These are phyloP conservation scores for Ophion costatus DNA, from an alignment of 2,888 invertebrate species.

Conservation along the genomic window DNA sequence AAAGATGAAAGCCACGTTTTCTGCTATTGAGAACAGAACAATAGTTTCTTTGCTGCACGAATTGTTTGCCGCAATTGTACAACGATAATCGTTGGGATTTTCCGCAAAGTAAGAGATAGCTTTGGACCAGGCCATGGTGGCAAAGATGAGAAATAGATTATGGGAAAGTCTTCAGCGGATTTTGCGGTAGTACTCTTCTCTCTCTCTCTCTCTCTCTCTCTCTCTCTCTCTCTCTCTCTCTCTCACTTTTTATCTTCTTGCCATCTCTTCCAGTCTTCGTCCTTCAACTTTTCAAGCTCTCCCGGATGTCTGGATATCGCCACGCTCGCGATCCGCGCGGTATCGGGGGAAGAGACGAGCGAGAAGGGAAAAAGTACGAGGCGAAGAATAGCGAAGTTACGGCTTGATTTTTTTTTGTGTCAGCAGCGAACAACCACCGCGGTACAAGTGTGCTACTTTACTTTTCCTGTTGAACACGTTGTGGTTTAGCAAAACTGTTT, in stretches of 20 bases:
- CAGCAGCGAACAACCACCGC: conserved; percentile 34
- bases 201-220: background rate
- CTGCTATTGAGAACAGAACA: conserved; percentile 11
- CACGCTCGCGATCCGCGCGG: conserved; percentile 27
- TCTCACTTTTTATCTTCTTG: background rate
- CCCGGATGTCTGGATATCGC: conserved; percentile 37
- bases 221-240: background rate
- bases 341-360: background rate
- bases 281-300: conserved; percentile 56
- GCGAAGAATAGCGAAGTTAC: conserved; percentile 54
- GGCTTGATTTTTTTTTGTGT: conserved; percentile 30
- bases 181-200: conserved; percentile 27
- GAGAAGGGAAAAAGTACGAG: background rate
- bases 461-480: conserved; percentile 53
- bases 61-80: conserved; percentile 5
- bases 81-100: background rate
- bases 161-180: conserved; percentile 41
- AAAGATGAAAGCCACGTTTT: too few species aligned
- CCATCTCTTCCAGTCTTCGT: conserved; percentile 9
- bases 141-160: conserved; percentile 42
- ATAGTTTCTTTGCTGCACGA: conserved; percentile 19
- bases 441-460: conserved; percentile 40
- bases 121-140: conserved; percentile 23
- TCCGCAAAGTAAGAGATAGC: conserved; percentile 42
- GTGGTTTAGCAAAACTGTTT: conserved; percentile 59